These are phyloP conservation scores for Frankliniella intonsa DNA, from an alignment of 2,888 invertebrate genomes.

Conservation along the genomic window DNA sequence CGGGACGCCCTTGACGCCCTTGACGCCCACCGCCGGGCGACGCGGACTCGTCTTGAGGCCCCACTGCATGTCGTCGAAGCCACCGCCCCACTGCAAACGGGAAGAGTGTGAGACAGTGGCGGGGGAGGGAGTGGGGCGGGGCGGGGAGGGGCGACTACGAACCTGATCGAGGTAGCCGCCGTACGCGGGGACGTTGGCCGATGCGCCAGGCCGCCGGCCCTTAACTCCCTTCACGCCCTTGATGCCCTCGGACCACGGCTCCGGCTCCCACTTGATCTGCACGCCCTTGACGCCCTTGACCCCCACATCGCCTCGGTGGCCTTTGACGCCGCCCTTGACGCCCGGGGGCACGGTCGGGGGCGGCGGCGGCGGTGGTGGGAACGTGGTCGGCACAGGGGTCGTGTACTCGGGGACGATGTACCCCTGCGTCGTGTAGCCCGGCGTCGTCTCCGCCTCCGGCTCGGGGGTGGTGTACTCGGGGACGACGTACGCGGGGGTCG, in stretches of 20 bases:
- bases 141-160: no score
- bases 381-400: neutral
- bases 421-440: neutral
- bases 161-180: neutral
- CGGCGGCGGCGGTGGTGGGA: neutral
- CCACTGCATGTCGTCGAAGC: neutral
- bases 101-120: neutral
- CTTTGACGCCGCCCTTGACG: constrained; percentile 12
- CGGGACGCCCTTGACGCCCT: neutral
- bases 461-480: neutral
- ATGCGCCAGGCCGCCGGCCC: neutral
- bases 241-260: neutral
- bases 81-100: neutral
- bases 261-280: neutral
- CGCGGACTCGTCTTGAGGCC: neutral
- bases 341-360: constrained; percentile 3
- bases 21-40: neutral
- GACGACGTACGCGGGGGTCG: neutral
- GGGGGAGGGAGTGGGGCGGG: neutral
- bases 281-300: constrained; percentile 4
- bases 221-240: neutral
- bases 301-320: neutral
- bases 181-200: constrained; percentile 4
- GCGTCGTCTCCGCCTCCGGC: neutral
- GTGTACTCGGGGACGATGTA: neutral